phyloP scores from a whole-genome alignment of 2,888 invertebrate genomes.

The Catocala nupta region DNA sequence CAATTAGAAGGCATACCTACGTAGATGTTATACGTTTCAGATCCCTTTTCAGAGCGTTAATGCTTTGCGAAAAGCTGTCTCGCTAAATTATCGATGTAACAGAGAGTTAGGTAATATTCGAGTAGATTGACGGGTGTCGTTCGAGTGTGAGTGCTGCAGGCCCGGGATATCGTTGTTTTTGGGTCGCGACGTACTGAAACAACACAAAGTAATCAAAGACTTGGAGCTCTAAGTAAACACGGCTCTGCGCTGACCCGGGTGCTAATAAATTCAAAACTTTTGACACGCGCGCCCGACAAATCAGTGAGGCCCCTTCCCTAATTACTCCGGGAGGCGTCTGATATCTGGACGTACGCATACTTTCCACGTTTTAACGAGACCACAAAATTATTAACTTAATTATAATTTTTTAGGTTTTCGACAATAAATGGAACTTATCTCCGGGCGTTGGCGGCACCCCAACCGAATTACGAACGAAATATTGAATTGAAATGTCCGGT shows the following conservation, averaged over 20 bases:
- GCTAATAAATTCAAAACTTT: conserved; percentile 36
- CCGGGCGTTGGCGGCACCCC: conserved; percentile 20
- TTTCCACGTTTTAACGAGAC: conserved; percentile 34
- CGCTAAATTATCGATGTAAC: conserved; percentile 16
- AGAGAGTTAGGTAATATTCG: conserved; percentile 9
- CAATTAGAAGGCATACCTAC: conserved; percentile 16
- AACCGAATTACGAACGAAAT: conserved; percentile 42
- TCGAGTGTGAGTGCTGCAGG: not conserved
- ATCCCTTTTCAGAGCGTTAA: conserved; percentile 6
- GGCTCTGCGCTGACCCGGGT: conserved; percentile 25
- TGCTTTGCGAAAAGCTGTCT: conserved; percentile 4
- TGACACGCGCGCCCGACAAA: conserved; percentile 25
- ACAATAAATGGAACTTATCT: conserved; percentile 36
- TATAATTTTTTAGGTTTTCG: conserved; percentile 38
- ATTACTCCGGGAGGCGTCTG: conserved; percentile 35
- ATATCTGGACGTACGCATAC: conserved; percentile 29
- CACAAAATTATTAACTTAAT: conserved; percentile 39
- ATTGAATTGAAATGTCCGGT: conserved; percentile 49
- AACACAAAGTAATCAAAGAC: conserved; percentile 29
- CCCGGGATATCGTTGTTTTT: conserved; percentile 9
- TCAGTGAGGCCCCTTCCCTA: conserved; percentile 34
- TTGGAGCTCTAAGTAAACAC: conserved; percentile 26
- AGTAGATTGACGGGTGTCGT: conserved; percentile 12
- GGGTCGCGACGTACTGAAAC: conserved; percentile 7
- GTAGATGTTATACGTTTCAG: not conserved